A percentile compares a stretch with the other conserved stretches of the same genome.
phyloP scores from a whole-genome alignment of 2,888 invertebrate genomes.

The Morinoia aosen region DNA sequence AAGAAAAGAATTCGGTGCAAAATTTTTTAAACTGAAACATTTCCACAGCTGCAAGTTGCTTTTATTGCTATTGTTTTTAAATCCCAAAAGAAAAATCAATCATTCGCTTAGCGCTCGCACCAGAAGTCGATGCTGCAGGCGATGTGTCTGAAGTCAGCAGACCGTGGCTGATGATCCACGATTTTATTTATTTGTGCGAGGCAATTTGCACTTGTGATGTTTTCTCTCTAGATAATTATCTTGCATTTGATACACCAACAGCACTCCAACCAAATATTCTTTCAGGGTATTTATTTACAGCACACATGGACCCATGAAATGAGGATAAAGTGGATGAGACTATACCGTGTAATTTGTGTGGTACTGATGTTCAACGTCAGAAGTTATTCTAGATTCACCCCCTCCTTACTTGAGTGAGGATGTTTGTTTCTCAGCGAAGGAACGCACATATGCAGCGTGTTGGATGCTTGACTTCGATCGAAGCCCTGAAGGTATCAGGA shows the following conservation, averaged over 20 bases:
- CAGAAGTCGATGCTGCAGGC: background rate
- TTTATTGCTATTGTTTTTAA: background rate
- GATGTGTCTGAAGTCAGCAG: background rate
- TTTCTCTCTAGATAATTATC: background rate
- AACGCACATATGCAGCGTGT: background rate
- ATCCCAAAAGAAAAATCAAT: background rate
- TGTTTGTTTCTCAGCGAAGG: background rate
- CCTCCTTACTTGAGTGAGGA: background rate
- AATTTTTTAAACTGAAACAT: background rate
- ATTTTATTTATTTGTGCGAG: background rate
- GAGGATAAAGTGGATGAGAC: background rate
- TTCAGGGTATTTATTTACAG: background rate
- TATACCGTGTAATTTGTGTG: background rate
- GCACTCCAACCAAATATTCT: background rate
- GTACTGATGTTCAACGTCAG: background rate
- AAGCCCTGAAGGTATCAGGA: background rate
- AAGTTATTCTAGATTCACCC: background rate
- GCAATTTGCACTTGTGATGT: background rate
- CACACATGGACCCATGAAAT: background rate
- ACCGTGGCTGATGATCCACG: background rate
- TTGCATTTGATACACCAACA: background rate
- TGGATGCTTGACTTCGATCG: background rate
- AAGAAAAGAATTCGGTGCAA: background rate
- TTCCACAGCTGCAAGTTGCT: background rate
- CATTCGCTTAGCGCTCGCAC: background rate